These are phyloP conservation scores for Mandrillus leucophaeus DNA, from an alignment of 2,113 vertebrate species.

Conservation along the genomic window DNA sequence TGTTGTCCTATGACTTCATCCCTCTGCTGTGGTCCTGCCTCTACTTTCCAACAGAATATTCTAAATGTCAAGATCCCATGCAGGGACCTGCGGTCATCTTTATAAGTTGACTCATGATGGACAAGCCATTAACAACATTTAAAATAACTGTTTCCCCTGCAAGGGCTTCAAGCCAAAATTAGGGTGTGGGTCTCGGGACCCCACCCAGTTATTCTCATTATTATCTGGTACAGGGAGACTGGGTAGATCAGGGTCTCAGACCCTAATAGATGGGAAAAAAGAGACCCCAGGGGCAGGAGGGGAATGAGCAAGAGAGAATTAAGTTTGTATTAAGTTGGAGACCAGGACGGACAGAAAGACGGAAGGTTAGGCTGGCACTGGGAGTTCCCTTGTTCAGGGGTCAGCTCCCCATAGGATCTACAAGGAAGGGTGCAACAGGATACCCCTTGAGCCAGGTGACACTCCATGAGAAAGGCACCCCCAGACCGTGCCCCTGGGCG, in stretches of 20 bases:
- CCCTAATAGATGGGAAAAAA: too few relatives aligned
- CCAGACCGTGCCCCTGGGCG: background rate
- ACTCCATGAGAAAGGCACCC: background rate
- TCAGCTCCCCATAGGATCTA: background rate
- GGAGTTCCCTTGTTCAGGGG: background rate
- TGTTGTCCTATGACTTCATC: background rate
- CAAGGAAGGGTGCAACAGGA: background rate
- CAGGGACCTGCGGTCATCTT: background rate
- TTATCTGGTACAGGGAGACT: background rate
- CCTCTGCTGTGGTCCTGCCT: slow-evolving; percentile 4
- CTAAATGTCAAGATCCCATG: background rate
- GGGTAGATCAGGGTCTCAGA: background rate
- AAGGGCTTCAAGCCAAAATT: background rate
- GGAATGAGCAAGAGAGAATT: background rate
- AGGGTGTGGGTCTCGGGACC: background rate
- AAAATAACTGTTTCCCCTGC: background rate
- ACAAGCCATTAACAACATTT: background rate
- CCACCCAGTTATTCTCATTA: background rate
- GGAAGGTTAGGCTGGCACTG: background rate
- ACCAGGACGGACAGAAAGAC: background rate
- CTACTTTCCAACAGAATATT: background rate
- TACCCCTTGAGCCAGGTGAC: background rate
- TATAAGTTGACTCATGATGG: background rate
- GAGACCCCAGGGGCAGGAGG: background rate
- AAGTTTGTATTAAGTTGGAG: background rate